Conservation (phyloP, 2,888 invertebrate genomes). For the Drosophila imparisetae region DNA sequence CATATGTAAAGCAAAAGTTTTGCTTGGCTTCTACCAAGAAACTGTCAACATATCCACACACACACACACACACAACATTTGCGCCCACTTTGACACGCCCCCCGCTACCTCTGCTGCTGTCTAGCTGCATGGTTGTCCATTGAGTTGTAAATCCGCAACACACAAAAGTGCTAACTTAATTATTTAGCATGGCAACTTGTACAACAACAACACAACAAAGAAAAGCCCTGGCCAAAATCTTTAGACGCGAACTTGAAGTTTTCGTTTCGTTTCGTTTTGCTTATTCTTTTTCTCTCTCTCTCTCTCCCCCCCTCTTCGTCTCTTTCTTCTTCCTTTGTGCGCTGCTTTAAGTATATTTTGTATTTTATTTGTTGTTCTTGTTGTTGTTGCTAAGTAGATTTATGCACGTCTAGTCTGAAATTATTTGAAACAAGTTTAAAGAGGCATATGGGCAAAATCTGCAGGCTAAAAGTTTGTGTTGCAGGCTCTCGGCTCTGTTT, state of each 20-base stretch:
- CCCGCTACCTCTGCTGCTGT: not conserved
- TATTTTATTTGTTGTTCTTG: slow-evolving; percentile 31
- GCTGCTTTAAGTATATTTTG: slow-evolving; percentile 48
- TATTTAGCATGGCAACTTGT: slow-evolving; percentile 73
- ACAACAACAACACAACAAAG: slow-evolving; percentile 62
- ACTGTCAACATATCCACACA: slow-evolving; percentile 63
- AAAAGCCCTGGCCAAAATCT: slow-evolving; percentile 68
- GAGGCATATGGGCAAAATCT: slow-evolving; percentile 62
- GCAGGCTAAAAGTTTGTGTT: slow-evolving; percentile 24
- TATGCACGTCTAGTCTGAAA: slow-evolving; percentile 80
- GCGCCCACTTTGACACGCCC: slow-evolving; percentile 27
- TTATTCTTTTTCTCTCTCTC: slow-evolving; percentile 1
- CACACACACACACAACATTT: slow-evolving; percentile 28
- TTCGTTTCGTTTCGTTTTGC: slow-evolving; percentile 27
- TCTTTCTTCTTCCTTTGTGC: slow-evolving; percentile 19
- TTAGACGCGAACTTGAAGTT: slow-evolving; percentile 60
- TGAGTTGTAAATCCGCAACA: slow-evolving; percentile 69
- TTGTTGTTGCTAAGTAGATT: slow-evolving; percentile 75
- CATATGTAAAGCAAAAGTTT: slow-evolving; percentile 66
- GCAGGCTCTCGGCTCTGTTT: slow-evolving; percentile 13
- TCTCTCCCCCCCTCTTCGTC: not conserved
- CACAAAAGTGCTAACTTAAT: slow-evolving; percentile 79
- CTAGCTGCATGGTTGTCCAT: slow-evolving; percentile 25
- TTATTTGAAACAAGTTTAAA: slow-evolving; percentile 78
- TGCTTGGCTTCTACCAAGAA: slow-evolving; percentile 63